These are phyloP conservation scores for Euzetes globulus DNA, from an alignment of 2,888 invertebrate species.

Conservation along the genomic window DNA sequence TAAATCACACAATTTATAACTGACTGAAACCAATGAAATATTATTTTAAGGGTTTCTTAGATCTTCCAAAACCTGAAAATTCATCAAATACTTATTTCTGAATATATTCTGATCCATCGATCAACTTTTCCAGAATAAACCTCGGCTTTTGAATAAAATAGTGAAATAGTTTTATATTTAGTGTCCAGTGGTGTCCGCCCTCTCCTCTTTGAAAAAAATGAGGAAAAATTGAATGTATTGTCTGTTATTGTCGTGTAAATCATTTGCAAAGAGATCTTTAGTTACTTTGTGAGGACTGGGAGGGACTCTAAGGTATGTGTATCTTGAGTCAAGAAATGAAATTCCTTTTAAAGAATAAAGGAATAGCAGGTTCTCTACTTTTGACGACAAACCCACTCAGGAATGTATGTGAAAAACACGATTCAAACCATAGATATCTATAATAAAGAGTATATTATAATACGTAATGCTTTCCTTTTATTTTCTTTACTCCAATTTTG, in stretches of 20 bases:
- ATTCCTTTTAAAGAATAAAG: constrained; percentile 6
- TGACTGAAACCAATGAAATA: too few relatives aligned
- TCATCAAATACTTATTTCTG: too few relatives aligned
- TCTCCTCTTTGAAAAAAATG: background rate
- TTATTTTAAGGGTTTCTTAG: too few relatives aligned
- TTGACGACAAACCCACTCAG: constrained; percentile 11
- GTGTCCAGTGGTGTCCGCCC: constrained; percentile 7
- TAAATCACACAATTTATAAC: background rate
- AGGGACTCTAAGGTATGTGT: constrained; percentile 18
- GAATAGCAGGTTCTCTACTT: constrained; percentile 21
- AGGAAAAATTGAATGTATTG: constrained; percentile 5
- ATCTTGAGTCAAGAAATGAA: constrained; percentile 7
- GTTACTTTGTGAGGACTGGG: constrained; percentile 1
- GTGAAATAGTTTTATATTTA: background rate
- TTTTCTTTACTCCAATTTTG: background rate
- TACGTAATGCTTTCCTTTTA: background rate
- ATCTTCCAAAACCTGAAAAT: too few relatives aligned
- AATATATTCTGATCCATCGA: too few relatives aligned
- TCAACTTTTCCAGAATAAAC: background rate
- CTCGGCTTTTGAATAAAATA: background rate
- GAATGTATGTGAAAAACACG: constrained; percentile 14
- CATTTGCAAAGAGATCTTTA: constrained; percentile 9
- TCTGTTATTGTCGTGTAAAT: constrained; percentile 22
- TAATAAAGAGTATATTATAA: background rate
- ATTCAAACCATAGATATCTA: background rate